Conservation (phyloP, 1,140 invertebrate species). For the Zaprionus tsacasi region DNA sequence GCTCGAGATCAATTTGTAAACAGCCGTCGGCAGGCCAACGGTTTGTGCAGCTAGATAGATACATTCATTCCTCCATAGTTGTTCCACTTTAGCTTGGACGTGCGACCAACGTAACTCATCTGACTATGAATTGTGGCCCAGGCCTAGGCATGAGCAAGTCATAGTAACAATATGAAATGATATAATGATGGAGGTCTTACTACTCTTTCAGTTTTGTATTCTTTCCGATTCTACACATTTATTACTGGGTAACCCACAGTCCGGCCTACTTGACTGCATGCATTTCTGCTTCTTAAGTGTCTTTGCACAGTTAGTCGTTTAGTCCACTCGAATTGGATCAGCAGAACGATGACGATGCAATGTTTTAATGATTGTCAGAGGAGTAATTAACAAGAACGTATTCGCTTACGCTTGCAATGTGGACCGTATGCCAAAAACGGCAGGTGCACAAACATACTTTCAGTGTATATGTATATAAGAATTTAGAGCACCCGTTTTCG, state of each 20-base stretch:
- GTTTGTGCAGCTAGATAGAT: not conserved
- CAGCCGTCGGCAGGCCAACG: conserved; percentile 1
- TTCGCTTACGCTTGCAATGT: conserved; percentile 19
- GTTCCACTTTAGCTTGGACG: not conserved
- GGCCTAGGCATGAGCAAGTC: not conserved
- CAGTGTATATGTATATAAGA: not conserved
- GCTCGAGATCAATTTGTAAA: conserved; percentile 1
- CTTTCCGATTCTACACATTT: too few species aligned
- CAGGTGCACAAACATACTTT: not conserved
- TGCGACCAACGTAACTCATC: not conserved
- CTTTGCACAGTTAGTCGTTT: conserved; percentile 39
- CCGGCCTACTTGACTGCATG: not conserved
- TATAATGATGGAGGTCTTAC: too few species aligned
- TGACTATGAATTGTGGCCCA: not conserved
- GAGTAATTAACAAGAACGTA: conserved; percentile 67
- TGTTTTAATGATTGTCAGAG: conserved; percentile 71
- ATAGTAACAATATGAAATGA: not conserved
- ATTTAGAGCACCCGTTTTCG: too few species aligned
- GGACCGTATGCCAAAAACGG: not conserved
- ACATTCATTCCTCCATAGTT: not conserved
- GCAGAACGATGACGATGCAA: conserved; percentile 70
- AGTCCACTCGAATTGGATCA: conserved; percentile 68
- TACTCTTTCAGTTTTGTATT: too few species aligned
- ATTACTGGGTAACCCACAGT: not conserved
- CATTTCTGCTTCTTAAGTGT: not conserved